A percentile compares a stretch with the other conserved stretches of the same genome.
These are phyloP conservation scores for Edolisoma coerulescens DNA, from an alignment of 2,113 vertebrate species.

Conservation along the genomic window DNA sequence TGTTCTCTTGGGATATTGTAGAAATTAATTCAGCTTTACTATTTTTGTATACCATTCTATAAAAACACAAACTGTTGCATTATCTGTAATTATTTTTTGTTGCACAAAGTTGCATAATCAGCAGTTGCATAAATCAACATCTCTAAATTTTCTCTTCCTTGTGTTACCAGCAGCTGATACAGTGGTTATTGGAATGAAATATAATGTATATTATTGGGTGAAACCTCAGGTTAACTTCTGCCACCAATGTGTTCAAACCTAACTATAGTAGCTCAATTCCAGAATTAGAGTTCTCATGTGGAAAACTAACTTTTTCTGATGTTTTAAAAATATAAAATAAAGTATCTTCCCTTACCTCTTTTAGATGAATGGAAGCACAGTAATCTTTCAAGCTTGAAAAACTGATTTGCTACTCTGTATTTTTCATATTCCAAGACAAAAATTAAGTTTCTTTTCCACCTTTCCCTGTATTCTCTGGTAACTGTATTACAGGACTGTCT, in stretches of 20 bases:
- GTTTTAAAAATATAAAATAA: neutral
- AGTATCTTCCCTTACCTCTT: neutral
- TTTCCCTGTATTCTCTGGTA: neutral
- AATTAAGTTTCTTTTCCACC: neutral
- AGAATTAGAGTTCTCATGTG: neutral
- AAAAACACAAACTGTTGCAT: neutral
- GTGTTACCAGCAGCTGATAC: neutral
- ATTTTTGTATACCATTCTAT: neutral
- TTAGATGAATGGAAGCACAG: neutral
- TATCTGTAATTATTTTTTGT: neutral
- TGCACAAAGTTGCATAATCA: neutral
- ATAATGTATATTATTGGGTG: neutral
- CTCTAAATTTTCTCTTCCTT: neutral
- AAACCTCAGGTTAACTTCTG: neutral
- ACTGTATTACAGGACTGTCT: neutral
- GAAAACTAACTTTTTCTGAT: neutral
- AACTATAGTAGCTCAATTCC: neutral
- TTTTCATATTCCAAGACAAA: neutral
- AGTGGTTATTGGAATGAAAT: neutral
- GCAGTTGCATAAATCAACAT: neutral
- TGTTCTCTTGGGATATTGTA: neutral
- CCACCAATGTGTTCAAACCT: neutral
- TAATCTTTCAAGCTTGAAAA: neutral
- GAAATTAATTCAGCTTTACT: conserved; percentile 16
- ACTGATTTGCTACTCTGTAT: neutral